Conservation (phyloP, 2,888 invertebrate genomes). For the Patella pellucida region DNA sequence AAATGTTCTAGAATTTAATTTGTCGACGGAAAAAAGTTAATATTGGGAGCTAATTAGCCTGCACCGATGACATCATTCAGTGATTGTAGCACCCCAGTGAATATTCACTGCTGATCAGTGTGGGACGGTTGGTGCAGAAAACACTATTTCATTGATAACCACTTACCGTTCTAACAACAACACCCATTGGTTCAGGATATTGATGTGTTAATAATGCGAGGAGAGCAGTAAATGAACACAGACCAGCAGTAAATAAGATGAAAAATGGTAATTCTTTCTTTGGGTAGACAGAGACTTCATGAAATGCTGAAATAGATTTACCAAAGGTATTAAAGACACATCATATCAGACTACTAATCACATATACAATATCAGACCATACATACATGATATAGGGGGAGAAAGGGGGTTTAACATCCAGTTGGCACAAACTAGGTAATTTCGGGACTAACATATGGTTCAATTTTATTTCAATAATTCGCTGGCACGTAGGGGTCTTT, state of each 20-base stretch:
- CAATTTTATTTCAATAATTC: no score
- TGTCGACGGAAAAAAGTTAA: no score
- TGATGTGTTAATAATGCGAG: constrained; percentile 90
- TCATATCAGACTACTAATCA: not conserved
- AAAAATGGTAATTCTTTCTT: constrained; percentile 93
- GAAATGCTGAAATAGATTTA: constrained; percentile 77
- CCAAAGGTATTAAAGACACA: not conserved
- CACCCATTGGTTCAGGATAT: constrained; percentile 91
- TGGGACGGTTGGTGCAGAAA: not conserved
- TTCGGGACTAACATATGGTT: no score
- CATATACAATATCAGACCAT: not conserved
- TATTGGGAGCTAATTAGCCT: no score
- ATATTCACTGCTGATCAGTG: not conserved
- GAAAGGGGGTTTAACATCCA: no score
- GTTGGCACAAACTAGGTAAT: no score
- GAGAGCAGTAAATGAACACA: constrained; percentile 92
- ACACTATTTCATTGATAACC: not conserved
- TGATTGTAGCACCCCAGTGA: no score
- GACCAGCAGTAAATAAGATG: constrained; percentile 90
- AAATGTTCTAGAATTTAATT: no score
- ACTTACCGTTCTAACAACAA: constrained; percentile 81
- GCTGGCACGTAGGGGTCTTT: no score
- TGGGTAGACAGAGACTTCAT: constrained; percentile 92
- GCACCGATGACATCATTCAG: not conserved
- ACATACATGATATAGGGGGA: not conserved